A percentile compares a stretch with the other conserved stretches of the same genome.
phyloP scores from a whole-genome alignment of 23 tunicate species.

The Pegea sp. region DNA sequence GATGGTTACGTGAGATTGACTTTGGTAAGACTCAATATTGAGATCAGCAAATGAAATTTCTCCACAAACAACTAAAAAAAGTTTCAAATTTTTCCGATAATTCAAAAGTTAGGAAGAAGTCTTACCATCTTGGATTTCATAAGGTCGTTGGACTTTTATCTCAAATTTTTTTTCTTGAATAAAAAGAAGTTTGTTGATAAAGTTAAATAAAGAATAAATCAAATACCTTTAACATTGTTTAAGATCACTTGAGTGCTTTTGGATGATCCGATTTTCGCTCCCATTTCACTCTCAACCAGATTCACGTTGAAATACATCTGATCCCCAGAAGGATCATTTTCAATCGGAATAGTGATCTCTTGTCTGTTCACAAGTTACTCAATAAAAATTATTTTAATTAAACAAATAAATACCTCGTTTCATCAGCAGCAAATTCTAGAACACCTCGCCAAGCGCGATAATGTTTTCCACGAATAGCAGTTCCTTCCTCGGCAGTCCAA shows the following conservation, averaged over 20 bases:
- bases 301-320: slow-evolving; percentile 43
- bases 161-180: neutral
- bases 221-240: slow-evolving; percentile 61
- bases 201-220: too few species aligned
- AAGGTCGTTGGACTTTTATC: neutral
- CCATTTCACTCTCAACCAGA: slow-evolving; percentile 32
- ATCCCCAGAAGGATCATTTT: slow-evolving; percentile 82
- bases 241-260: slow-evolving; percentile 23
- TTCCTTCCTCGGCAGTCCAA: slow-evolving; percentile 70
- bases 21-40: neutral
- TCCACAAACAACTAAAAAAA: too few species aligned
- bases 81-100: too few species aligned
- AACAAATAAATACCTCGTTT: slow-evolving; percentile 14
- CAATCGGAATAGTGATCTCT: slow-evolving; percentile 52
- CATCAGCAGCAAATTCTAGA: slow-evolving; percentile 40
- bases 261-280: slow-evolving; percentile 44
- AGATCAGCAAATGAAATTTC: neutral
- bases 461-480: slow-evolving; percentile 77
- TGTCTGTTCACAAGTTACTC: slow-evolving; percentile 13
- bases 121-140: too few species aligned
- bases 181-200: too few species aligned
- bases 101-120: too few species aligned
- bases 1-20: neutral
- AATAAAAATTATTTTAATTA: neutral
- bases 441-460: slow-evolving; percentile 57